Base-by-base conservation (phyloP, 2,888 invertebrate genomes). In the Phalera bucephala region DNA sequence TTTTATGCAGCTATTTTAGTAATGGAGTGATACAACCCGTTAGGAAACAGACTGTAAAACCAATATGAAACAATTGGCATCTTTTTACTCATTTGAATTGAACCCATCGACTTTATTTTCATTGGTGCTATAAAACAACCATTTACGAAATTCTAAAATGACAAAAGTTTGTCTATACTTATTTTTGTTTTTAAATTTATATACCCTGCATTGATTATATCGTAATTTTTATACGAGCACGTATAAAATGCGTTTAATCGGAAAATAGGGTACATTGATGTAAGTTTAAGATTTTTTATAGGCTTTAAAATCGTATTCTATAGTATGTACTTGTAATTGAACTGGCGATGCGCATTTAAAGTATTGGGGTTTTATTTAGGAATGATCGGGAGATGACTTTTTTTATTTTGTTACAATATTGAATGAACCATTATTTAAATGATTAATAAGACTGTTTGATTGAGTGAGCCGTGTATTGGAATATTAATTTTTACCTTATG, bases 171-270 rank as follows among this genome's bases (percentile, higher is more conserved):
- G 25, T 43, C 38, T 34, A n/a, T 43, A 36, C 40, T 26, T 11
- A 30, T 45, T 45, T 25, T 2, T 2, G 7, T 8, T 27, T 6
- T 4, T 4, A n/a, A 27, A n/a, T 9, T 8, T 27, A 27, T 15
- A 13, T 40, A 57, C 79, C 80, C 80, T 81, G 84, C 80, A 77
- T 85, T 66, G 86, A 71, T 77, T 81, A 68, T 80, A 80, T 84
- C 79, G 77, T 59, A 34, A 36, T 63, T 63, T 71, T 73, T 73
- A 68, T 76, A 77, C 79, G 69, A 57, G 43, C 40, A 62, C 72
- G 74, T 80, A 74, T 77, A 61, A 71, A 74, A 77, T 72, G 81
- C 81, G 77, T 78, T 62, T 78, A 77, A 79, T 81, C 82, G 87
- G 87, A 80, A 56, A 61, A 79, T 87, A 83, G 88, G 87, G 88